Conservation (phyloP, 2,113 vertebrate species). For the Phodopus roborovskii region DNA sequence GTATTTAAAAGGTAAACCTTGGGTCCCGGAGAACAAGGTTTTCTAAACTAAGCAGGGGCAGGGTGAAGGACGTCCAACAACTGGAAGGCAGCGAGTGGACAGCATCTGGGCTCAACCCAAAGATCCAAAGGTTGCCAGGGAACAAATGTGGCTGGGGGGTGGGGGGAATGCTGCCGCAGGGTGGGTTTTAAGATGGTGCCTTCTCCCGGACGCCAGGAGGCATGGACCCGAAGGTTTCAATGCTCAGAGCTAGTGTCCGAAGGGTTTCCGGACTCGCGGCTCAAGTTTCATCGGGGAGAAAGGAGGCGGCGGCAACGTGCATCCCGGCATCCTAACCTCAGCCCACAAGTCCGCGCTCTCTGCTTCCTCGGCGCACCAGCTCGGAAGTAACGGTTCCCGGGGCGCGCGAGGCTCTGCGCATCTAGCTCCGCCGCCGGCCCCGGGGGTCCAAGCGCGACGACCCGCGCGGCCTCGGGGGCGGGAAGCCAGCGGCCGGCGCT, state of each 20-base stretch:
- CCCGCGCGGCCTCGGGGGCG: not conserved
- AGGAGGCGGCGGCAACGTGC: not conserved
- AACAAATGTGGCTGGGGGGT: not conserved
- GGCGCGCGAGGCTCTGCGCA: not conserved
- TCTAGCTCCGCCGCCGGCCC: not conserved
- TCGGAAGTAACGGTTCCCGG: slow-evolving; percentile 69
- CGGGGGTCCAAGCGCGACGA: not conserved
- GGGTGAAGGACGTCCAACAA: not conserved
- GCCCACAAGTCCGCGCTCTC: not conserved
- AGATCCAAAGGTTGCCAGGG: not conserved
- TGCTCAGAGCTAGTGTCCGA: not conserved
- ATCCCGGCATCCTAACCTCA: not conserved
- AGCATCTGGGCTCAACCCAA: not conserved
- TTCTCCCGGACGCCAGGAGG: not conserved
- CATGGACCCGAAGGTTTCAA: not conserved
- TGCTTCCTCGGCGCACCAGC: not conserved
- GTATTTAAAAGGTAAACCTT: not conserved
- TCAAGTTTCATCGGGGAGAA: slow-evolving; percentile 55
- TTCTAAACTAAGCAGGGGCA: not conserved
- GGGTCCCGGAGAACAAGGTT: not conserved
- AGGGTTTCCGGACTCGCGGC: not conserved
- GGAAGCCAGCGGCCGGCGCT: not conserved
- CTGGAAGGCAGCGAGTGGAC: not conserved
- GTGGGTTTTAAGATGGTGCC: slow-evolving; percentile 40
- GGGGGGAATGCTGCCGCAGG: slow-evolving; percentile 33